Evolutionary conservation across 2,797 vertebrate species (phyloP).

Genomic region (Nothura maculosa): DNA sequence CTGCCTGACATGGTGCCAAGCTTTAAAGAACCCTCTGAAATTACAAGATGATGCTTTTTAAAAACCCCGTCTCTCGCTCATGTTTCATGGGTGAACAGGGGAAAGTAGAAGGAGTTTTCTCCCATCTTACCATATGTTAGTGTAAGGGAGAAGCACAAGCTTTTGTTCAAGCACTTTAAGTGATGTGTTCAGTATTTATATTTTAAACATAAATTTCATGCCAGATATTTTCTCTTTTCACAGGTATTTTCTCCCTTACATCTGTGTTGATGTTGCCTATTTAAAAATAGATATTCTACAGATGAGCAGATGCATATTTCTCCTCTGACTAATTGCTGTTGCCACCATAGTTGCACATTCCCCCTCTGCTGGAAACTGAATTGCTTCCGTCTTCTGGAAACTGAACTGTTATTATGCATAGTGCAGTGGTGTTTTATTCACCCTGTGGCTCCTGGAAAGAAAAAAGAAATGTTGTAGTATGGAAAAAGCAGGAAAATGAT

Average conservation of each 20-base stretch:
- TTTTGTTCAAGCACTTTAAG: neutral
- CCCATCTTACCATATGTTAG: neutral
- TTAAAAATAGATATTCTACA: neutral
- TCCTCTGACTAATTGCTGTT: constrained; percentile 4
- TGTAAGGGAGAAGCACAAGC: neutral
- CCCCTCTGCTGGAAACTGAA: neutral
- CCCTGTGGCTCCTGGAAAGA: neutral
- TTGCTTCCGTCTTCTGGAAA: neutral
- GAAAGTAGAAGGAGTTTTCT: neutral
- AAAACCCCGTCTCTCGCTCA: neutral
- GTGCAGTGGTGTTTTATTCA: neutral
- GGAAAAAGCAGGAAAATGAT: neutral
- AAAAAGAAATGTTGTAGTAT: neutral
- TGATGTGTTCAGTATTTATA: neutral
- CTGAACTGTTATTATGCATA: neutral
- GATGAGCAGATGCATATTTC: neutral
- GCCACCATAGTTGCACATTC: neutral
- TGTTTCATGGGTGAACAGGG: neutral
- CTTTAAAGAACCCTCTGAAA: constrained; percentile 5
- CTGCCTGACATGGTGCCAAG: neutral
- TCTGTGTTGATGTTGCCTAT: neutral
- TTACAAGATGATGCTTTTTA: neutral
- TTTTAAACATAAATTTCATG: neutral
- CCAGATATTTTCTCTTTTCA: neutral
- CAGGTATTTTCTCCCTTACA: neutral